Evolutionary conservation across 2,888 invertebrate genomes (phyloP), one percentile per base, ranked within the genome.

Genomic region (Eudasyphora cyanicolor): DNA sequence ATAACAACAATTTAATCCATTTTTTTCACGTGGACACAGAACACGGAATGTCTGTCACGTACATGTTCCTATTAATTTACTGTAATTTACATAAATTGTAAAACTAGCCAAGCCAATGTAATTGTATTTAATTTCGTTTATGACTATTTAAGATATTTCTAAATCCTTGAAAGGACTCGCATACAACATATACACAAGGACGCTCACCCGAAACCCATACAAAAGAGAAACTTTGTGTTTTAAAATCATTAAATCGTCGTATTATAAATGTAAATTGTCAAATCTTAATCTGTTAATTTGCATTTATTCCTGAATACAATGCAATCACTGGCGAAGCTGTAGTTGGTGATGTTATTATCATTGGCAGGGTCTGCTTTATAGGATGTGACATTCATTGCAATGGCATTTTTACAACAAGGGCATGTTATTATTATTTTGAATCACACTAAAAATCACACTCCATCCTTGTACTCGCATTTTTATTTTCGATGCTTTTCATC

Each of bases 251-350:
- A 32, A 8, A 62, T 19, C 24, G 42, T 64, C 57, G 42, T 57
- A 29, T 73, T 73, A 76, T 81, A 81, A 81, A 71, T 71, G 42
- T 67, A 76, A 76, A 73, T 80, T 76, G 73, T 35, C 49, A 76
- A 67, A 67, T 64, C 70, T 80, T 76, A 62, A 81, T 76, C 76
- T 76, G 81, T 76, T 73, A 78, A 82, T 82, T 79, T 82, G 71
- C 79, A 82, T 76, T 79, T 8, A 62, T 74, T 70, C 75, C 71
- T 27, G 8, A 71, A 2, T n/a, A 21, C 54, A 24, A 24, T 5
- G 24, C 21, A 8, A 5, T n/a, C 1, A 2, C 54, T 12, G 12
- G 54, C 24, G 35, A 35, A 24, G 24, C 24, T 8, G 5, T 45
- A n/a, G 45, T 3, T 14, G n/a, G 12, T 45, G 45, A n/a, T 14